Evolutionary conservation across 2,888 invertebrate species (phyloP), one percentile per base, ranked within the genome.

Genomic region (Leucoptera coffeella): DNA sequence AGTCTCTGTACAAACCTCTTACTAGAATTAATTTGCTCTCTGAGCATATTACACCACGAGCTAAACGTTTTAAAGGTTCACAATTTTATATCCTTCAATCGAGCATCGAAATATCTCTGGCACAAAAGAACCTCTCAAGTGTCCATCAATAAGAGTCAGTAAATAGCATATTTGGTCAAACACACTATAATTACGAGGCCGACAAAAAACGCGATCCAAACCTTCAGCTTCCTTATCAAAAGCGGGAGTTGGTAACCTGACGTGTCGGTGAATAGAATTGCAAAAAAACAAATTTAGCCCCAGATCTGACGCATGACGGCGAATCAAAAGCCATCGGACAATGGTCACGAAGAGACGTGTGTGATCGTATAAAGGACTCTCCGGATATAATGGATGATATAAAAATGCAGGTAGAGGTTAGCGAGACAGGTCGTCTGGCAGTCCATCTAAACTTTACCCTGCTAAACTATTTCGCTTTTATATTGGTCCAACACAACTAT

Each of bases 251-350:
- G 27, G 45, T 49, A 44, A 47, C 39, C 41, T 55, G 57, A 51
- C 52, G 40, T 54, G 55, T 42, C 35, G 37, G 42, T 43, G 35
- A 51, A 55, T 51, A 41, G 45, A 32, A 38, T 33, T 42, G 35
- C 43, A 41, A 48, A 49, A 51, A 51, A 48, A 47, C 36, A 41
- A 42, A 46, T 23, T 15, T 14, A 28, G 14, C 45, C 43, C 46
- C 36, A 43, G 39, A 43, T 25, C 26, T 30, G 30, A 45, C 41
- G 43, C 43, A 38, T 38, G 38, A 44, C 41, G 43, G 43, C 47
- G 56, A 57, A 67, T 67, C 67, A 61, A 67, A 67, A 53, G 61
- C 43, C 31, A 41, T 64, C 58, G 69, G 69, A 69, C 67, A 69
- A 69, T 65, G 67, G 67, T 69, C 67, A 65, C 48, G 56, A 46